phyloP scores from a whole-genome alignment of 2,113 vertebrate species.

The Indicator maculatus region DNA sequence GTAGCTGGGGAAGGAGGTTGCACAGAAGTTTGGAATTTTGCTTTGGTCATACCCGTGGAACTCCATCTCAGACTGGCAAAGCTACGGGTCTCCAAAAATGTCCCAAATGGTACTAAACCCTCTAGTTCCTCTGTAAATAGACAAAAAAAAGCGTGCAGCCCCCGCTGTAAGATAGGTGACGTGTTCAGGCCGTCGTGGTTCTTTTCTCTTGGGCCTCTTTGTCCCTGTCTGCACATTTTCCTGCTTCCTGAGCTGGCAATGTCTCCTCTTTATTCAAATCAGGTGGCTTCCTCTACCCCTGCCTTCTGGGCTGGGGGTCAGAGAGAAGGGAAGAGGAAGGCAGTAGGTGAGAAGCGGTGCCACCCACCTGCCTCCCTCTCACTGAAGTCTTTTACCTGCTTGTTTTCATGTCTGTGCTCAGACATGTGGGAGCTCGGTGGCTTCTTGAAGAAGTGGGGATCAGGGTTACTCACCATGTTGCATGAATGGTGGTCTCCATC shows the following conservation, averaged over 20 bases:
- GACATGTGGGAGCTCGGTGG: rapidly evolving
- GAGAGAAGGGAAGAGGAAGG: neutral
- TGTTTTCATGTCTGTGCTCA: neutral
- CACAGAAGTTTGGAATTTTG: neutral
- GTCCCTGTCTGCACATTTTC: conserved; percentile 37
- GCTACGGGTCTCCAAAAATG: neutral
- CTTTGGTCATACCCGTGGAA: neutral
- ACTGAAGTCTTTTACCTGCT: neutral
- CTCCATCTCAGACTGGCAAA: neutral
- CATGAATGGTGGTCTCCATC: neutral
- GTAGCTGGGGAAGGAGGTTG: neutral
- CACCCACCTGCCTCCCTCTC: neutral
- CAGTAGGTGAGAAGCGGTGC: neutral
- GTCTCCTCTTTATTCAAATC: conserved; percentile 63
- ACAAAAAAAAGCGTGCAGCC: neutral
- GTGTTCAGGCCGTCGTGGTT: neutral
- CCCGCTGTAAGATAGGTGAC: rapidly evolving
- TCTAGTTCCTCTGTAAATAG: neutral
- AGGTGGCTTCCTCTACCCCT: conserved; percentile 27
- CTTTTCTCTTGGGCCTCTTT: neutral
- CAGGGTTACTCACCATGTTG: rapidly evolving
- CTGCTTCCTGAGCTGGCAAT: neutral
- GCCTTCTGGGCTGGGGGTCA: neutral
- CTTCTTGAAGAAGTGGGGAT: neutral
- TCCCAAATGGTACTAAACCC: neutral